Percentiles rank a stretch among this genome's conserved stretches.
These are phyloP conservation scores for Zonitis immaculata DNA, from an alignment of 2,888 invertebrate genomes.

Conservation along the genomic window DNA sequence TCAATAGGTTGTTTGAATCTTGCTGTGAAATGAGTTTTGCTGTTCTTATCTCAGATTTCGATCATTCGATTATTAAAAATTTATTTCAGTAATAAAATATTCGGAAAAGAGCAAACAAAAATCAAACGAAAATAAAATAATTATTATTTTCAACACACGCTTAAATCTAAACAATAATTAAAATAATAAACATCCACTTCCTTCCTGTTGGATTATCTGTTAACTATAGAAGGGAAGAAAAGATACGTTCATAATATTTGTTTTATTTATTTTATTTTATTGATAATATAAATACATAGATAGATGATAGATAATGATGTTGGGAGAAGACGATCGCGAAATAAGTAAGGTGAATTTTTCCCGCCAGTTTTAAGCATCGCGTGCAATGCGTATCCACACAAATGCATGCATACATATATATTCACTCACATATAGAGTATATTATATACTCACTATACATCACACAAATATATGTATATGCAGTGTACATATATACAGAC, in stretches of 20 bases:
- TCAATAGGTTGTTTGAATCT: background rate
- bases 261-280: too few relatives aligned
- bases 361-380: conserved; percentile 41
- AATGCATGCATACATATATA: conserved; percentile 21
- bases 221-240: too few relatives aligned
- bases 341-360: conserved; percentile 31
- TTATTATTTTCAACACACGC: conserved; percentile 35
- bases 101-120: background rate
- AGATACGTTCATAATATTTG: too few relatives aligned
- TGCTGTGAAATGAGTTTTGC: background rate
- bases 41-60: background rate
- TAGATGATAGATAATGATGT: background rate
- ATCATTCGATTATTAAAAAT: background rate
- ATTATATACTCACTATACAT: too few relatives aligned
- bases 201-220: conserved; percentile 29
- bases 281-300: background rate
- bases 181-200: conserved; percentile 41
- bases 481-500: conserved; percentile 20
- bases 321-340: conserved; percentile 29
- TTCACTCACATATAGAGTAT: conserved; percentile 22
- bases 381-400: conserved; percentile 40
- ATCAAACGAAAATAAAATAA: background rate
- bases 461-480: too few relatives aligned
- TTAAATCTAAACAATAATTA: conserved; percentile 28
- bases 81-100: background rate